A percentile compares a stretch with the other conserved stretches of the same genome.
Conservation (phyloP, 2,113 vertebrate species). For the Damaliscus lunatus region DNA sequence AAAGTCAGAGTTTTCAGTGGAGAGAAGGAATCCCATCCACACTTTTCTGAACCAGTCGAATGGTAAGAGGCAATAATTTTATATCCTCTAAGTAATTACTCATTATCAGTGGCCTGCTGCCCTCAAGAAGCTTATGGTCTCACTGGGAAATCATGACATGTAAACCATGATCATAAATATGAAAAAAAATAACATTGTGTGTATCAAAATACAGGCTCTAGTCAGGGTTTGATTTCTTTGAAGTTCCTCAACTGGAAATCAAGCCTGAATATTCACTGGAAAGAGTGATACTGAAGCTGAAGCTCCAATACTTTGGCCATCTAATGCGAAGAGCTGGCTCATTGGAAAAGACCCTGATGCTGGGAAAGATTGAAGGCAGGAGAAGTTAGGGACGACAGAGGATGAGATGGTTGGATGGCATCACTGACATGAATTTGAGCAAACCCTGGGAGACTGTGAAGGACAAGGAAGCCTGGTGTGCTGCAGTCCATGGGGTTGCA, state of each 20-base stretch:
- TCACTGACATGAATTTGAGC: neutral
- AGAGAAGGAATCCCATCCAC: neutral
- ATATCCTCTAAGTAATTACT: neutral
- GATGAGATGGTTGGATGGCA: neutral
- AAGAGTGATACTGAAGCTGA: neutral
- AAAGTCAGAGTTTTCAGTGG: conserved; percentile 8
- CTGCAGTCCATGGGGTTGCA: neutral
- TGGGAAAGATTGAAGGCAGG: neutral
- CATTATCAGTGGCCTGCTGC: neutral
- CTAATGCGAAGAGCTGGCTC: neutral
- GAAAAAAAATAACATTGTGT: neutral
- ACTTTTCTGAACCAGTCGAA: neutral
- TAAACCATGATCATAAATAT: neutral
- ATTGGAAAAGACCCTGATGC: neutral
- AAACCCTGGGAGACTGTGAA: neutral
- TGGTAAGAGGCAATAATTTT: neutral
- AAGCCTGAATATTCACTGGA: neutral
- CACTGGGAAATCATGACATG: neutral
- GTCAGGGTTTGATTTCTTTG: neutral
- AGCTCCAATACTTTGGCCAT: neutral
- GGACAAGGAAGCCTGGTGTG: neutral
- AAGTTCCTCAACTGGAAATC: neutral
- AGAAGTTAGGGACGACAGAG: neutral
- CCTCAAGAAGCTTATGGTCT: neutral
- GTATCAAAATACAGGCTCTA: neutral